Conservation (phyloP, 2,113 vertebrate species). For the Zingel zingel region DNA sequence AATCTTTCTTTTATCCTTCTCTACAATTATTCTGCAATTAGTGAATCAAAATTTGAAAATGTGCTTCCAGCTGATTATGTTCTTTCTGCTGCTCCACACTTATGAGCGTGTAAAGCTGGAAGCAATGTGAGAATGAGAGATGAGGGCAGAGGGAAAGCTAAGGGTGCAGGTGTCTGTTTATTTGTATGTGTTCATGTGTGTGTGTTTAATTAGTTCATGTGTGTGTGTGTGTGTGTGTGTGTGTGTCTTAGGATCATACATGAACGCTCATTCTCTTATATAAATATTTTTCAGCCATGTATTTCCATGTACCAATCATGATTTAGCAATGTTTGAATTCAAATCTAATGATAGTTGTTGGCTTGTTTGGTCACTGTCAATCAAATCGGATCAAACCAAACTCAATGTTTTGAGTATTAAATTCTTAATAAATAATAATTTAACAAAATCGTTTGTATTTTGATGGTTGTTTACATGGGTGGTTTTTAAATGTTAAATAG, state of each 20-base stretch:
- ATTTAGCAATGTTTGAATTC: background rate
- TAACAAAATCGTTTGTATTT: background rate
- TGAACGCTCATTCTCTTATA: background rate
- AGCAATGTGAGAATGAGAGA: background rate
- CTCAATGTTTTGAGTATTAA: background rate
- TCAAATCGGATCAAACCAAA: background rate
- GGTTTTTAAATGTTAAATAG: background rate
- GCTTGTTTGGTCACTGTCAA: background rate
- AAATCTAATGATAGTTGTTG: no score
- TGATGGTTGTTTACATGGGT: background rate
- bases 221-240: background rate
- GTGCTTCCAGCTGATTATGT: conserved; percentile 16
- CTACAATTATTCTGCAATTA: background rate
- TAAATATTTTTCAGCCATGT: background rate
- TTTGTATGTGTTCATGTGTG: background rate
- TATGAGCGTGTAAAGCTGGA: conserved; percentile 1
- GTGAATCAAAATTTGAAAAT: background rate
- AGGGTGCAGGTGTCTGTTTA: background rate
- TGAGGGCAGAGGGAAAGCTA: background rate
- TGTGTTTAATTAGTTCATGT: background rate
- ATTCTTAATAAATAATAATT: background rate
- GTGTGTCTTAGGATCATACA: background rate
- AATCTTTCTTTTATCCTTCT: background rate
- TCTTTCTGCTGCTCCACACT: conserved; percentile 21
- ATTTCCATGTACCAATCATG: background rate